Percentiles rank a stretch among this genome's conserved stretches.
Evolutionary conservation across 2,888 invertebrate genomes (phyloP).

Genomic region (Sinohyriopsis cumingii): DNA sequence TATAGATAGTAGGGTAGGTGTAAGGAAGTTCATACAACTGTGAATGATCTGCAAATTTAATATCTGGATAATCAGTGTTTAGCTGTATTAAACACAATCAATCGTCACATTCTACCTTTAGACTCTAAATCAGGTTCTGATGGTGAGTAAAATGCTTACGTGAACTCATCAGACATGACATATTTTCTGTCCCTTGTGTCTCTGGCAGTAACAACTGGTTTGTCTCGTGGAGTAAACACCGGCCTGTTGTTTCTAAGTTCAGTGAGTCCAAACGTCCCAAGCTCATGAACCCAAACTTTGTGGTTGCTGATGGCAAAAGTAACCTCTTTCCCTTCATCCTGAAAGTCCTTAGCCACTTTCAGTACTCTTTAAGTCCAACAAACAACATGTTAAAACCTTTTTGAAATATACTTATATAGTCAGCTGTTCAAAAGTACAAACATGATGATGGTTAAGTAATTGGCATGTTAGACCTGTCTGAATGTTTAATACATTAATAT

Average conservation of each 20-base stretch:
- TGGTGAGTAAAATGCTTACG: conserved; percentile 74
- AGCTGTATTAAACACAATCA: too few relatives aligned
- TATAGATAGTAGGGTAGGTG: too few relatives aligned
- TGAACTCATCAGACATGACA: conserved; percentile 91
- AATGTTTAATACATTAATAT: too few relatives aligned
- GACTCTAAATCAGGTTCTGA: too few relatives aligned
- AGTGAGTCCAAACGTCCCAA: conserved; percentile 94
- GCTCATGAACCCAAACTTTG: conserved; percentile 94
- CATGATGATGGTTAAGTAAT: too few relatives aligned
- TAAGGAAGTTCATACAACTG: too few relatives aligned
- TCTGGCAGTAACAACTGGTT: conserved; percentile 75
- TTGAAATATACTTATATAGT: not conserved
- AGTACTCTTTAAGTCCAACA: conserved; percentile 78
- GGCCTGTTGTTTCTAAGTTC: conserved; percentile 89
- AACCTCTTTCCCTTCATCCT: conserved; percentile 75
- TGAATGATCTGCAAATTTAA: too few relatives aligned
- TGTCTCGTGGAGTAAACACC: conserved; percentile 86
- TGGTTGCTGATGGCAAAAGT: conserved; percentile 93
- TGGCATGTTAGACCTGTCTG: too few relatives aligned
- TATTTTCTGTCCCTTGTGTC: conserved; percentile 80
- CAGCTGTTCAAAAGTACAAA: not conserved
- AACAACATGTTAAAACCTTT: not conserved
- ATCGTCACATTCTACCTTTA: too few relatives aligned
- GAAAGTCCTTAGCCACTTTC: conserved; percentile 86
- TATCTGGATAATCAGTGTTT: too few relatives aligned